Base-by-base conservation (phyloP, 2,113 vertebrate species). In the Zosterops lateralis region DNA sequence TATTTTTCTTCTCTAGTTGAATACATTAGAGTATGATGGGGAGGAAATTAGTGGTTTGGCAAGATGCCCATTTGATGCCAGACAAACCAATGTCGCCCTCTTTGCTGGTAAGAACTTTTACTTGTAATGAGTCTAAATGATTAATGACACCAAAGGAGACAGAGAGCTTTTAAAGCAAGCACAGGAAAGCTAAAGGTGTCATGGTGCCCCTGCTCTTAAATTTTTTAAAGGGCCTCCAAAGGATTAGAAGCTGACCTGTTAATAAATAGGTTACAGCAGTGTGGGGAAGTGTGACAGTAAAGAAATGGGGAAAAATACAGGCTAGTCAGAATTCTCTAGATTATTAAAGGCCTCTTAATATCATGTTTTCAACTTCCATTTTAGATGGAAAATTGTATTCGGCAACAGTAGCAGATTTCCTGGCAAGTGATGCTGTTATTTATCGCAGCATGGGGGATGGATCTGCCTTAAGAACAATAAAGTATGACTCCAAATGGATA, bases 401-500 rank as follows among this genome's bases (percentile, higher is more conserved):
- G 2, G 99, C 99, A 68, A 99, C 99, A 13, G 99, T 99, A 82
- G 99, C 99, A 32, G 99, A 99, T 98, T 99, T 99, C 98, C 98
- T 99, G 98, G 99, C 99, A 87, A 99, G 99, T 21, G 99, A 99
- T 88, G 98, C 99, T n/a, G 99, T 99, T 93, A 99, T 99, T 97
- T 99, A 99, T 95, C 99, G 99, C 92, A 99, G 99, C 95, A 98
- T 99, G 99, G 99, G 99, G 17, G 99, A 99, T 84, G 99, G 99
- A 87, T 99, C 99, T 25, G 99, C 99, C 78, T 97, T 99, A 83
- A 98, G 99, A 95, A 99, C 99, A 89, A 99, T 99, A 96, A 99
- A 99, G 97, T 99, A 99, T 50, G 99, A 99, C 95, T 99, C 99
- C 97, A 99, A 99, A 91, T 99, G 99, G 99, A 98, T 99, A 96